Evolutionary conservation across 2,113 vertebrate species (phyloP).

Genomic region (Rhegmatorhina hoffmannsi): DNA sequence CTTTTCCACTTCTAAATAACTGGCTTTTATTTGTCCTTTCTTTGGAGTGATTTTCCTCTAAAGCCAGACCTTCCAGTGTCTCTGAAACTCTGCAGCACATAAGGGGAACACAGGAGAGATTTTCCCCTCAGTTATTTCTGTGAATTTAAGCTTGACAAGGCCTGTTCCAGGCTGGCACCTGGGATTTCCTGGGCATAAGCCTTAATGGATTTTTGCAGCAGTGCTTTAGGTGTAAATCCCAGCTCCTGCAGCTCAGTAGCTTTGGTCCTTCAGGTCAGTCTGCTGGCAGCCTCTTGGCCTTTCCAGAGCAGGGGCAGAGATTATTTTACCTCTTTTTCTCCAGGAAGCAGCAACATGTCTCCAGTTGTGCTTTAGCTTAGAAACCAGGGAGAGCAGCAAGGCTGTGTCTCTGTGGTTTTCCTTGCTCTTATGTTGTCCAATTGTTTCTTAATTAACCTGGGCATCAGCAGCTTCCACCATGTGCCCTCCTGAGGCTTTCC

Average conservation of each 20-base stretch:
- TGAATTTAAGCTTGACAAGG: constrained; percentile 1
- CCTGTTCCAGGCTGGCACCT: background rate
- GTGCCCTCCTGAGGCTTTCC: background rate
- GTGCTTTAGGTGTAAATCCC: background rate
- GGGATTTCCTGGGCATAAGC: background rate
- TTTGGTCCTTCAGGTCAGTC: background rate
- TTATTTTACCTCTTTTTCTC: background rate
- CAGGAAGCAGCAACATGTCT: background rate
- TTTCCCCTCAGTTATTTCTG: background rate
- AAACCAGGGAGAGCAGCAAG: background rate
- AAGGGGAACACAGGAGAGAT: background rate
- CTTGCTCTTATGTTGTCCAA: background rate
- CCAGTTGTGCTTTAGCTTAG: background rate
- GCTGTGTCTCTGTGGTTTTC: background rate
- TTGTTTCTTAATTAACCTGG: background rate
- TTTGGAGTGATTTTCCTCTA: constrained; percentile 1
- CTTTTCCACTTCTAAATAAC: constrained; percentile 1
- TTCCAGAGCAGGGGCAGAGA: fast-evolving
- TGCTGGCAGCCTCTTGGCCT: background rate
- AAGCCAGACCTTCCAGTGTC: constrained; percentile 2
- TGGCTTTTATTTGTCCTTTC: constrained; percentile 8
- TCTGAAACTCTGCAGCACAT: background rate
- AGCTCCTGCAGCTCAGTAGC: background rate
- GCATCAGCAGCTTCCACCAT: background rate
- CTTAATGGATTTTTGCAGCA: constrained; percentile 11